Percentiles rank a stretch among this genome's conserved stretches.
Conservation (phyloP, 1,140 invertebrate genomes). For the Paralvinella palmiformis region DNA sequence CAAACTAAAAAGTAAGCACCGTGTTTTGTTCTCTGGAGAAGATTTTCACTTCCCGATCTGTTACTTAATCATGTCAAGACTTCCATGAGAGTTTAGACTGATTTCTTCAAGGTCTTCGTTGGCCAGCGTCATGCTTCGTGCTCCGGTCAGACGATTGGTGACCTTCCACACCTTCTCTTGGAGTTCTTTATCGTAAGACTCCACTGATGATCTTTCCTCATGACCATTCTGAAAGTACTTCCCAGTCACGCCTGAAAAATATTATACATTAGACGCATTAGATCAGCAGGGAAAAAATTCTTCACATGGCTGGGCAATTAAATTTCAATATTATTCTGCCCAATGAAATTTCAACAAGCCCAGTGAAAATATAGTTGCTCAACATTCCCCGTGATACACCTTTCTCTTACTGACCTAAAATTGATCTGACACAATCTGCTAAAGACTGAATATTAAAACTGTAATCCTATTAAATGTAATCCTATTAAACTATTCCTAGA, state of each 20-base stretch:
- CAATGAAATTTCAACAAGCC: not conserved
- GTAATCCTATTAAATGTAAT: too few species aligned
- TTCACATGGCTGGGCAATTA: not conserved
- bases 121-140: not conserved
- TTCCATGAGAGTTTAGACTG: slow-evolving; percentile 17
- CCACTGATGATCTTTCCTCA: slow-evolving; percentile 55
- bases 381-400: not conserved
- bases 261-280: not conserved
- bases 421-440: too few species aligned
- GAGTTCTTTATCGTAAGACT: slow-evolving; percentile 62
- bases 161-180: slow-evolving; percentile 77
- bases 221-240: slow-evolving; percentile 78
- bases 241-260: slow-evolving; percentile 58
- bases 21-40: too few species aligned
- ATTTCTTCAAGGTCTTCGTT: slow-evolving; percentile 16
- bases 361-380: not conserved
- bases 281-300: not conserved
- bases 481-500: too few species aligned
- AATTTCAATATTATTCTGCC: not conserved
- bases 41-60: too few species aligned
- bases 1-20: too few species aligned
- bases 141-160: slow-evolving; percentile 44
- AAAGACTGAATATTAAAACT: too few species aligned
- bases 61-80: too few species aligned
- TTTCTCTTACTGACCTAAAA: not conserved